phyloP scores from a whole-genome alignment of 2,797 vertebrate genomes.

The Argentina silus region DNA sequence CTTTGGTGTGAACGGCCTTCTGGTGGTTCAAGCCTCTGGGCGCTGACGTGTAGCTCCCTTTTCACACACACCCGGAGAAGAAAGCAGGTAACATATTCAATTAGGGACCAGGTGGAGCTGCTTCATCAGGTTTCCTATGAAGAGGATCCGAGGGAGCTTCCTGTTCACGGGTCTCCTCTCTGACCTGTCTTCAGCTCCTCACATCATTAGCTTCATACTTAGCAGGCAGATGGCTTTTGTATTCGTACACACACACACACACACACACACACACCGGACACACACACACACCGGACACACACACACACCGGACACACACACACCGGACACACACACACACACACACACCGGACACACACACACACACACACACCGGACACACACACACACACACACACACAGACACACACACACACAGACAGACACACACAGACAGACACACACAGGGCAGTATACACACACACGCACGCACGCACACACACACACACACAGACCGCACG shows the following conservation, averaged over 20 bases:
- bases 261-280: too few relatives aligned
- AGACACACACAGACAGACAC: neutral
- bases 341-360: too few relatives aligned
- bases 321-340: too few relatives aligned
- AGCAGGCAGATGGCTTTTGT: constrained; percentile 4
- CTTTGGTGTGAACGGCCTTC: neutral
- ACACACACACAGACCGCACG: too few relatives aligned
- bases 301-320: neutral
- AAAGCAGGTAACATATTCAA: neutral
- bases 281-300: too few relatives aligned
- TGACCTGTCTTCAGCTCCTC: neutral
- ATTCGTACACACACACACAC: constrained; percentile 3
- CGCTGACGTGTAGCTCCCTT: neutral
- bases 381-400: neutral
- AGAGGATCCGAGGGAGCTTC: neutral
- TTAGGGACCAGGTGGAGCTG: neutral
- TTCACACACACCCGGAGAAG: neutral
- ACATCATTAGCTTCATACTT: neutral
- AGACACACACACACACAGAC: neutral
- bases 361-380: too few relatives aligned
- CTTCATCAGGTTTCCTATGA: neutral
- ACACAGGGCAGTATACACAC: too few relatives aligned
- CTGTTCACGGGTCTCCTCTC: constrained; percentile 1
- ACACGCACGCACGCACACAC: too few relatives aligned
- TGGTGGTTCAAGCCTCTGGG: neutral